Evolutionary conservation across 2,797 vertebrate genomes (phyloP), one percentile per base, ranked within the genome.

Genomic region (Dryobates pubescens): DNA sequence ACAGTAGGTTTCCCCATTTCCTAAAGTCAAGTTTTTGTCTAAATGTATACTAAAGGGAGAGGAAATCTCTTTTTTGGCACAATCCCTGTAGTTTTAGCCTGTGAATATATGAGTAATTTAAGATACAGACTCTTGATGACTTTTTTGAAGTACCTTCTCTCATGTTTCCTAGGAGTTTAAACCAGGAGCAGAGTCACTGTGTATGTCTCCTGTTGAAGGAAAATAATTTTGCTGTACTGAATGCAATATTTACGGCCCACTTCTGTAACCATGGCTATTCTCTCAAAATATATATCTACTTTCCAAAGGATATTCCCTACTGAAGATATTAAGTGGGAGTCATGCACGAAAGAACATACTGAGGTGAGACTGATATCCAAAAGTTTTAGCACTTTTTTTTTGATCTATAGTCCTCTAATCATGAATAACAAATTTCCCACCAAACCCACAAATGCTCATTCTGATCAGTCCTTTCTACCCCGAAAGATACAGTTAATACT

Each of bases 241-340:
- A 92, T 78, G 58, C 29, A 91, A 75, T 87, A 93, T 87, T 71
- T 77, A 74, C 36, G 82, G 32, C 62, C 69, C 71, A 65, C 18
- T 86, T 95, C 93, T 95, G 87, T 95, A 95, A 92, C 85, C 79
- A 92, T 83, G 45, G 64, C 76, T 92, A n/a, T 95, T 95, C 43
- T 78, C 90, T 91, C 79, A 95, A 94, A 94, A 90, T 92, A 95
- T 90, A 90, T 57, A 85, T 18, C 18, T 38, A 69, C 59, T 92
- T 94, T 90, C 73, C 85, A 86, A 93, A 94, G 91, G 91, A 69
- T 85, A 90, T 94, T 94, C 85, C 34, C 57, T 74, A 77, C 51
- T 23, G 89, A 36, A 38, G 38, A 38, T 94, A 90, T 62, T 27
- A 90, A 85, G 87, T 92, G 91, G 73, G 85, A 92, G 92, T 80